Base-by-base conservation (phyloP, 2,888 invertebrate species). In the Venusia cambrica region DNA sequence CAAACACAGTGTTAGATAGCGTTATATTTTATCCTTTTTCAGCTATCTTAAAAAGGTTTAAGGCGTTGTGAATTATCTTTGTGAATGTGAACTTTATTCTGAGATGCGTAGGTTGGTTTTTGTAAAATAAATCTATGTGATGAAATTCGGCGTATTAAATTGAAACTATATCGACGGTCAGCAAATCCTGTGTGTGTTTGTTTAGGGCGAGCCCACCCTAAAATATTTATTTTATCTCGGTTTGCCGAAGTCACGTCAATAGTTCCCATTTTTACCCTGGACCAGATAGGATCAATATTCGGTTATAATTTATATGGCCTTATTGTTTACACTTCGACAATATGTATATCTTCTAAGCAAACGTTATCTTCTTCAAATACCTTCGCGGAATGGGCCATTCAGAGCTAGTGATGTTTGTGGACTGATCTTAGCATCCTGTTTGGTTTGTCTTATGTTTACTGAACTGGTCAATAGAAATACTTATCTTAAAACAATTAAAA, bases 141-240 rank as follows among this genome's bases (percentile, higher is more conserved):
- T 78, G 76, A 85, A 80, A 87, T 76, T 83, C 75, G 71, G 64
- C 71, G 78, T 78, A 83, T 85, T 83, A 87, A 85, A 87, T 84
- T 84, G 84, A 84, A 85, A 83, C 76, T 81, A 81, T 83, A 84
- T 83, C 85, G 77, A 57, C 83, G 83, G 87, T 85, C 87, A 83
- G 87, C 87, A 84, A 87, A 85, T 84, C 81, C 75, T 69, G 72
- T 65, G 69, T 69, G 61, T 87, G 87, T 87, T 85, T 85, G 80
- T 84, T 85, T 85, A 87, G 87, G 85, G 74, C 77, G 74, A 73
- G 78, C 71, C 85, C 84, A 83, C 87, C 87, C 87, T 81, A 81
- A 84, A 84, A 87, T 87, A 87, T 87, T 87, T 85, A 84, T 85
- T 84, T 79, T 85, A 85, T 83, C 83, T 81, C 59, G 84, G 87